These are phyloP conservation scores for Tragelaphus strepsiceros DNA, from an alignment of 2,113 vertebrate genomes.

Conservation along the genomic window DNA sequence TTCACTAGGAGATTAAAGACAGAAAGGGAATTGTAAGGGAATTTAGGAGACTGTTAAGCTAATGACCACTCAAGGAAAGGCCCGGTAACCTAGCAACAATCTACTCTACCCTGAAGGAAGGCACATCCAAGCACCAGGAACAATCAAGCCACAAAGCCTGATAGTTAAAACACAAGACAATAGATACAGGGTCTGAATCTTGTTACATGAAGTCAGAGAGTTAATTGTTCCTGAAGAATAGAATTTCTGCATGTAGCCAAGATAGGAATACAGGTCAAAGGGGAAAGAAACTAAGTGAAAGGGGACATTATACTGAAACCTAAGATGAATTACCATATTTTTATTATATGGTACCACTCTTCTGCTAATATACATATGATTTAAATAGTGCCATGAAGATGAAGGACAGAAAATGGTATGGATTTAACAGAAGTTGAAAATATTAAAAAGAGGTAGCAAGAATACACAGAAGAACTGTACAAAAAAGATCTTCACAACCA, in stretches of 20 bases:
- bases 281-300: background rate
- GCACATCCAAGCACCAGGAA: background rate
- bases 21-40: background rate
- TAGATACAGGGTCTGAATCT: background rate
- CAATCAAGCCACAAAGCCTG: background rate
- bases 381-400: background rate
- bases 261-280: background rate
- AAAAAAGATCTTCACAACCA: too few relatives aligned
- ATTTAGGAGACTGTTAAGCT: background rate
- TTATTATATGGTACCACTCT: background rate
- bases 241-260: background rate
- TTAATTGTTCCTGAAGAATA: background rate
- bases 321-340: background rate
- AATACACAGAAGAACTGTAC: too few relatives aligned
- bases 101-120: background rate
- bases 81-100: background rate
- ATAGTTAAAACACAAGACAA: background rate
- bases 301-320: background rate
- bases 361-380: background rate
- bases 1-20: background rate
- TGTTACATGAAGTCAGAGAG: background rate
- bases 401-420: too few relatives aligned
- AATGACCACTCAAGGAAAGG: background rate
- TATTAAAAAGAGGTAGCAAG: too few relatives aligned
- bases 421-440: too few relatives aligned